phyloP scores from a whole-genome alignment of 2,888 invertebrate genomes.

The Stenoptilia bipunctidactyla region DNA sequence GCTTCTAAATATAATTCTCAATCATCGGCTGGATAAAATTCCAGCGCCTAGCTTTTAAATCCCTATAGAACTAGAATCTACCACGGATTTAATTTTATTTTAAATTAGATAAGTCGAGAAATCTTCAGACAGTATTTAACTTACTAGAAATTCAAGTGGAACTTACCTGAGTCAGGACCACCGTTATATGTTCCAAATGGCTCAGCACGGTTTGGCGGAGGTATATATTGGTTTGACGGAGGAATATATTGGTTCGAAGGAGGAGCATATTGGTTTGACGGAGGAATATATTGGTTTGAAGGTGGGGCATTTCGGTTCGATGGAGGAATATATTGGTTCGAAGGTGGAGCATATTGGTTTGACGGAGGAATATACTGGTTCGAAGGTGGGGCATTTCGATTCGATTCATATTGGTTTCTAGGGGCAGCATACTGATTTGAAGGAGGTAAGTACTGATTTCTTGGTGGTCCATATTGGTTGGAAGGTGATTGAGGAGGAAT shows the following conservation, averaged over 20 bases:
- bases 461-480: not conserved
- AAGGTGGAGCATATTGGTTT: conserved; percentile 7
- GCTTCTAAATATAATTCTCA: too few species aligned
- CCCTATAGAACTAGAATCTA: too few species aligned
- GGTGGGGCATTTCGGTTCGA: conserved; percentile 6
- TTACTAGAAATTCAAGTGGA: too few species aligned
- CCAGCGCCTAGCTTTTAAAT: too few species aligned
- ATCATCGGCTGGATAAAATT: too few species aligned
- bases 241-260: conserved; percentile 19
- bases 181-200: too few species aligned
- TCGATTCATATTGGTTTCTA: conserved; percentile 30
- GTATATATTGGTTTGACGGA: too few species aligned
- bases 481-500: not conserved
- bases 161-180: too few species aligned
- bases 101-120: too few species aligned
- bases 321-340: conserved; percentile 40
- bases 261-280: conserved; percentile 8
- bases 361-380: conserved; percentile 43
- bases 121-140: too few species aligned
- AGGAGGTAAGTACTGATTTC: conserved; percentile 12
- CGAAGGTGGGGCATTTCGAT: conserved; percentile 17
- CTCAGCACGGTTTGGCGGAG: too few species aligned
- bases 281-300: conserved; percentile 11
- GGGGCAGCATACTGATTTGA: conserved; percentile 15
- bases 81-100: too few species aligned